Evolutionary conservation across 2,113 vertebrate genomes (phyloP), one percentile per base, ranked within the genome.

Genomic region (Microtus ochrogaster): DNA sequence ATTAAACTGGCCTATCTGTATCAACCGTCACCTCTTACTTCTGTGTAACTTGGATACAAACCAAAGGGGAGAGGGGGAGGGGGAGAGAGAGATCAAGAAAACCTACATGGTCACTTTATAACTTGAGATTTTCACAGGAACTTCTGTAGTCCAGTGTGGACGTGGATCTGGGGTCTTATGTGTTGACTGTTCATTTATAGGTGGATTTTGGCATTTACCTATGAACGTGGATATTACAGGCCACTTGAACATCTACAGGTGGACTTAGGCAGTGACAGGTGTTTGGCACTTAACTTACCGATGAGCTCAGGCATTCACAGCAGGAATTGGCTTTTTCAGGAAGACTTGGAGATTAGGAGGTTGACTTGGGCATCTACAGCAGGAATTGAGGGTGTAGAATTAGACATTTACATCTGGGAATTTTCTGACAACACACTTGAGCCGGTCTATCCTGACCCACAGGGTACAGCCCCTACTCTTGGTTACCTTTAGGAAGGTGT

Each of bases 11-110:
- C 99, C 98, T 99, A 99, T 99, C 99, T 99, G 98, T 99, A 99
- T 99, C 99, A 99, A 99, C 99, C 99, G 99, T 99, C 99, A 99
- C 99, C 99, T 99, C 99, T 99, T 99, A 99, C 99, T 99, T 99
- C 99, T 99, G 98, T 99, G 99, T 98, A 98, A 98, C 99, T 98
- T 99, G 99, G 99, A 99, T 98, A 98, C 98, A 99, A 99, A 99
- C 99, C 99, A 99, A 99, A 99, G 98, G 98, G 98, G 98, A 0
- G 2, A 24, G 8, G 36, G 22, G 17, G 7, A 22, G 28, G 33
- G 47, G 19, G 98, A 98, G 98, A 99, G 95, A 97, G 98, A 97
- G 96, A 49, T 49, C 49, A 72, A 72, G 70, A 39, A 21, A 72
- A 39, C 19, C 21, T 39, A 22, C 16, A 19, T 79, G 47, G n/a